Evolutionary conservation across 2,797 vertebrate species (phyloP), one percentile per base, ranked within the genome.

Genomic region (Pseudochirops corinnae): DNA sequence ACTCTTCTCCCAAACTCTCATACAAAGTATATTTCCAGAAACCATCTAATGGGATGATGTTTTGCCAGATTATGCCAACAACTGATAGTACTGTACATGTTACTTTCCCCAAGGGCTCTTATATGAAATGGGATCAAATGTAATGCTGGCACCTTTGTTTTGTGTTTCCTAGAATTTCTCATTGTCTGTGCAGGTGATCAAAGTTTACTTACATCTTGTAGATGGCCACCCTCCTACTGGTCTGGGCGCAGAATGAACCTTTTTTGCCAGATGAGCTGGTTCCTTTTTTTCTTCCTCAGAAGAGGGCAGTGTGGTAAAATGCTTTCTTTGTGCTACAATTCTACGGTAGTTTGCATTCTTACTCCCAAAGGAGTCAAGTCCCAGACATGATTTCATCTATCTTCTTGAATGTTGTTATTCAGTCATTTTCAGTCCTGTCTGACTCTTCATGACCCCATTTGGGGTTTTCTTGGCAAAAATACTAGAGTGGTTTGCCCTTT

Each of bases 101-200:
- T 46, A 82, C 39, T 67, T 67, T 67, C 62, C 33, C 33, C 14
- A 82, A 26, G n/a, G 39, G 67, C 55, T 96, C 50, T 31, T 97
- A 93, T 95, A 91, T 95, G 57, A 14, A 96, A 55, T 95, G 74
- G 95, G 92, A 97, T 97, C 97, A 26, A 46, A 94, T 93, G 94
- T 95, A 92, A 91, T 92, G 96, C 96, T 94, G 96, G 94, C 93
- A 67, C 74, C 95, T 93, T 90, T 94, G 97, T 58, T 24, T 6
- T 46, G 12, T 46, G 6, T 53, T 93, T 95, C 94, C 91, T 93
- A 57, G 94, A 95, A 96, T 94, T 97, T 97, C 67, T 52, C 96
- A 92, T 53, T 90, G 87, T 96, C 56, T 87, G 58, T 91, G 24
- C 53, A 95, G 74, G 26, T 93, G 91, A 95, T 52, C 57, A 57